phyloP scores from a whole-genome alignment of 1,140 invertebrate species.

The Cataglyphis hispanica region DNA sequence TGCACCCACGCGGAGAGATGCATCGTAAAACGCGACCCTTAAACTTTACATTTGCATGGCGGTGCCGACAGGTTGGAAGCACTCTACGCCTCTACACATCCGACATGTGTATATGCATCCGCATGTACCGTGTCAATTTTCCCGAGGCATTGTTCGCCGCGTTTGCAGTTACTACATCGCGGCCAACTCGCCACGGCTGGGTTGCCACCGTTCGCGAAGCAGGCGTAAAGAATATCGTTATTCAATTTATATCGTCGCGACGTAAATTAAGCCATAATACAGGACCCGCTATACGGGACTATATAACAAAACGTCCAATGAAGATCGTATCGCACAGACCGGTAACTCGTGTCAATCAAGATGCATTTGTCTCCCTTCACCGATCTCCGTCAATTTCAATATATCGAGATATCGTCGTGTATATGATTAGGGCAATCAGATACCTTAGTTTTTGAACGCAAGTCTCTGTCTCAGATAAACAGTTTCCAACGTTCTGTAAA shows the following conservation, averaged over 20 bases:
- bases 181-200: neutral
- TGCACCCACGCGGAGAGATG: constrained; percentile 46
- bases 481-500: neutral
- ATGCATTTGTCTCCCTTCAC: neutral
- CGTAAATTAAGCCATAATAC: constrained; percentile 56
- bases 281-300: neutral
- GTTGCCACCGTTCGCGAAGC: constrained; percentile 16
- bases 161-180: constrained; percentile 42
- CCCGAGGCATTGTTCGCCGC: constrained; percentile 54
- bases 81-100: constrained; percentile 14
- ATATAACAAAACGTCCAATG: constrained; percentile 40
- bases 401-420: neutral
- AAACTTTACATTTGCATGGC: constrained; percentile 50
- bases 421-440: neutral
- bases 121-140: constrained; percentile 32
- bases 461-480: neutral
- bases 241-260: neutral
- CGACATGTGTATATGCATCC: neutral
- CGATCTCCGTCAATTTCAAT: neutral
- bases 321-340: constrained; percentile 43
- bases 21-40: constrained; percentile 56
- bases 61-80: constrained; percentile 34
- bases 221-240: constrained; percentile 52
- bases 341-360: constrained; percentile 28
- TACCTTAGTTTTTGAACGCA: neutral